phyloP scores from a whole-genome alignment of 1,140 invertebrate genomes.

The Acyrthosiphon pisum region DNA sequence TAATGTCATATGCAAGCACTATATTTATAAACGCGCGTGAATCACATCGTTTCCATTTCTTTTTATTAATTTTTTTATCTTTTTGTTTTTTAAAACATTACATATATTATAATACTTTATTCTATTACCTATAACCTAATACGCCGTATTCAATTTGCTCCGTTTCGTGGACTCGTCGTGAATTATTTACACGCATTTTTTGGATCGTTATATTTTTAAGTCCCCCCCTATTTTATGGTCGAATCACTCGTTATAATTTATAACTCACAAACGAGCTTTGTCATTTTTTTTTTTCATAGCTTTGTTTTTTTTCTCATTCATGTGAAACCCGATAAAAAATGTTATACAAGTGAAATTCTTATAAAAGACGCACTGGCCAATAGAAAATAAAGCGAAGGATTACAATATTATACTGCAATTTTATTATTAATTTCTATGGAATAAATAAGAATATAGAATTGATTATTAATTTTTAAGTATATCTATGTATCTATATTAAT shows the following conservation, averaged over 20 bases:
- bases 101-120: neutral
- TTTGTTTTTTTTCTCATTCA: neutral
- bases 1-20: neutral
- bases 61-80: neutral
- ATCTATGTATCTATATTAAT: no score
- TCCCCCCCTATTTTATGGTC: neutral
- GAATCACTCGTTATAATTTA: neutral
- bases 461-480: neutral
- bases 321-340: neutral
- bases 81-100: neutral
- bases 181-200: neutral
- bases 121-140: neutral
- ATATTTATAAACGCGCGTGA: neutral
- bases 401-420: neutral
- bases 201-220: neutral
- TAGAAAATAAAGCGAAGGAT: neutral
- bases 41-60: neutral
- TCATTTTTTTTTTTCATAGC: neutral
- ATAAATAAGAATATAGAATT: neutral
- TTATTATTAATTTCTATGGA: neutral
- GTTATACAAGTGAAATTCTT: neutral
- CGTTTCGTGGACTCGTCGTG: neutral
- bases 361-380: neutral
- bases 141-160: constrained; percentile 7
- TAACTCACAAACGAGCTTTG: constrained; percentile 9